Percentiles rank a stretch among this genome's conserved stretches.
Evolutionary conservation across 1,140 invertebrate species (phyloP).

Genomic region (Gryon sp.): DNA sequence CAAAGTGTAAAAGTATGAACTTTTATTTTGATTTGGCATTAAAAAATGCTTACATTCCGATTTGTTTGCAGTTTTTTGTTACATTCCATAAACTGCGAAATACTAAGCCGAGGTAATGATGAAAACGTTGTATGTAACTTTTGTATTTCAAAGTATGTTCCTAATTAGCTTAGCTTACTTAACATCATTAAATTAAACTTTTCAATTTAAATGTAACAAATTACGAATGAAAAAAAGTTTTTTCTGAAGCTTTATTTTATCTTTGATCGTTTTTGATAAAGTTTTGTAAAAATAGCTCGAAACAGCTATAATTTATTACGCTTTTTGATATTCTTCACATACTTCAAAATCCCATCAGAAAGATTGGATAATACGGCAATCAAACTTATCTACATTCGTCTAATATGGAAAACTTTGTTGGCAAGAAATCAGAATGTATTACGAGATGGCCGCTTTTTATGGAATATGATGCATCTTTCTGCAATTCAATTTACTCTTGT

Average conservation of each 20-base stretch:
- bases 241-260: constrained; percentile 21
- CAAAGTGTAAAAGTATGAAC: too few relatives aligned
- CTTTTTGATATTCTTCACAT: constrained; percentile 43
- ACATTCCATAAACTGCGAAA: too few relatives aligned
- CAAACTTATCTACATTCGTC: constrained; percentile 68
- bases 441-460: constrained; percentile 36
- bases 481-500: constrained; percentile 18
- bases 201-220: too few relatives aligned
- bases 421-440: constrained; percentile 44
- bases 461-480: constrained; percentile 20
- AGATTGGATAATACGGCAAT: constrained; percentile 69
- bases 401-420: constrained; percentile 65
- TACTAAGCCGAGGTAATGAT: too few relatives aligned
- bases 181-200: constrained; percentile 23
- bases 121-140: too few relatives aligned
- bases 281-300: constrained; percentile 15
- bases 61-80: too few relatives aligned
- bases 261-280: constrained; percentile 28
- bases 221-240: constrained; percentile 1
- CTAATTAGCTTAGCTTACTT: too few relatives aligned
- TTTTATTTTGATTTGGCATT: too few relatives aligned
- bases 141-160: too few relatives aligned
- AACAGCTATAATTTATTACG: constrained; percentile 37
- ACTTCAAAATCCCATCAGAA: constrained; percentile 26
- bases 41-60: too few relatives aligned